Conservation (phyloP, 2,888 invertebrate genomes). For the Amphipyra tragopoginis region DNA sequence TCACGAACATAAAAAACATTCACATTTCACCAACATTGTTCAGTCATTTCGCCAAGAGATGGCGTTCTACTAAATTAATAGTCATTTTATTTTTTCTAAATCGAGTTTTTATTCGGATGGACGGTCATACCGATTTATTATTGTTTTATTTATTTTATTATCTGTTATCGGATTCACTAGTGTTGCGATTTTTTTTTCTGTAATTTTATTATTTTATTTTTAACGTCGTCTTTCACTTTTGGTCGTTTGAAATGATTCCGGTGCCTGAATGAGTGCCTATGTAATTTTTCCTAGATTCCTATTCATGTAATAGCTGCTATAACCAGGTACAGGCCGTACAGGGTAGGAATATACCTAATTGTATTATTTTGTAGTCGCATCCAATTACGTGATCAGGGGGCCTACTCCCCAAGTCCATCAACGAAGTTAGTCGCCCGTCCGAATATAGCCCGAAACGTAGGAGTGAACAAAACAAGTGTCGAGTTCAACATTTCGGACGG, state of each 20-base stretch:
- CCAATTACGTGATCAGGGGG: too few species aligned
- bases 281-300: too few species aligned
- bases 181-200: conserved; percentile 23
- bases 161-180: conserved; percentile 14
- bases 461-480: too few species aligned
- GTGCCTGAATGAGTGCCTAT: conserved; percentile 33
- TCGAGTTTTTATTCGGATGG: conserved; percentile 21
- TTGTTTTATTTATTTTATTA: conserved; percentile 8
- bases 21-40: conserved; percentile 59
- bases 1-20: conserved; percentile 62
- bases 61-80: conserved; percentile 48
- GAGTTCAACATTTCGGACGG: too few species aligned
- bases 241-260: conserved; percentile 14
- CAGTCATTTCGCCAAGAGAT: conserved; percentile 55
- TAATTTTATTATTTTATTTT: not conserved
- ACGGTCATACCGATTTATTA: conserved; percentile 48
- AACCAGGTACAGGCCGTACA: too few species aligned
- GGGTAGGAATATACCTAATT: too few species aligned
- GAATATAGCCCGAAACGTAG: too few species aligned
- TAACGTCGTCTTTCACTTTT: not conserved
- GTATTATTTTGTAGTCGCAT: too few species aligned
- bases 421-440: too few species aligned
- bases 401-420: too few species aligned
- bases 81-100: conserved; percentile 51
- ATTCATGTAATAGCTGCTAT: too few species aligned